Percentiles rank a stretch among this genome's conserved stretches.
Conservation (phyloP, 2,797 vertebrate species). For the Bradypodion pumilum region DNA sequence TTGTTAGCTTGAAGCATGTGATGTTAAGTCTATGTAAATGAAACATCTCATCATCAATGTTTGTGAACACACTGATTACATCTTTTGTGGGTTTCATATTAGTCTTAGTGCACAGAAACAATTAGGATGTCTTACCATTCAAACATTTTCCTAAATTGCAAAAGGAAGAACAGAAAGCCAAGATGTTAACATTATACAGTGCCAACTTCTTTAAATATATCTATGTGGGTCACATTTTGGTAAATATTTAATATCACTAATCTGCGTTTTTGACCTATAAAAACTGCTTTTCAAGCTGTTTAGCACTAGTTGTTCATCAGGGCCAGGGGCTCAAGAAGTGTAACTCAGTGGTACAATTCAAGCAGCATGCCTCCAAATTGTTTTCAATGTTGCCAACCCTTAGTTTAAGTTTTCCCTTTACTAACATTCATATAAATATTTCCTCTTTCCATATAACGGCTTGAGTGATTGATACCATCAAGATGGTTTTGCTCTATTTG, state of each 20-base stretch:
- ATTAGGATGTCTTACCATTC: constrained; percentile 75
- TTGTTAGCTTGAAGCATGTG: constrained; percentile 4
- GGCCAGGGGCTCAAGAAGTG: not conserved
- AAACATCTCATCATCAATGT: constrained; percentile 49
- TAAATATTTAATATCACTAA: not conserved
- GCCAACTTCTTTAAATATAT: not conserved
- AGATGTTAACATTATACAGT: constrained; percentile 39
- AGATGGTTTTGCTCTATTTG: not conserved
- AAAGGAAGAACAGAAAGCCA: constrained; percentile 67
- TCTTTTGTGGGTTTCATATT: not conserved
- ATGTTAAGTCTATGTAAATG: constrained; percentile 49
- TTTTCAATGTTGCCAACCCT: not conserved
- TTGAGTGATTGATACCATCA: not conserved
- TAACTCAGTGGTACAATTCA: not conserved
- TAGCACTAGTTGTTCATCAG: not conserved
- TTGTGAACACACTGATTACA: constrained; percentile 14
- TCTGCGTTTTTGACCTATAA: not conserved
- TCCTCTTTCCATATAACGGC: not conserved
- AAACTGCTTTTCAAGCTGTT: not conserved
- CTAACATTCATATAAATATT: not conserved
- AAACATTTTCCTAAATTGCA: constrained; percentile 76
- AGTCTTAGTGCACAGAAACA: constrained; percentile 19
- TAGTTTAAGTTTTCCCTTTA: not conserved
- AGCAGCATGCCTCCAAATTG: not conserved
- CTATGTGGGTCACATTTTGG: no score